Evolutionary conservation across 2,797 vertebrate genomes (phyloP), one percentile per base, ranked within the genome.

Genomic region (Gephyroberyx darwinii): DNA sequence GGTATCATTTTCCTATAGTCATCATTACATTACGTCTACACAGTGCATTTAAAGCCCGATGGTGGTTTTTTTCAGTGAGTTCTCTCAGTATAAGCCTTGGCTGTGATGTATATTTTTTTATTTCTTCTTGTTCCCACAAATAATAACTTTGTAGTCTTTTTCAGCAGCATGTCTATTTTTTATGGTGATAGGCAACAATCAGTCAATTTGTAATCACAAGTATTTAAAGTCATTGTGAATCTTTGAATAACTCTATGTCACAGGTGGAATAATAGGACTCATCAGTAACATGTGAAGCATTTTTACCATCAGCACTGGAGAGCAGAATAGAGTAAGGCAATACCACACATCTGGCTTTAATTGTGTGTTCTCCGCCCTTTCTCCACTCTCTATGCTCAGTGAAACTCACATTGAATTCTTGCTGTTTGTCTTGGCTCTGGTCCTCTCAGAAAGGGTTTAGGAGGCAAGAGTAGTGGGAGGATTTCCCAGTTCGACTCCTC

Each of bases 331-430:
- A 86, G 84, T 70, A 77, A 84, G 77, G 63, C 69, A 80, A 66
- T 54, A 71, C 60, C 62, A 64, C 80, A 90, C 93, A 93, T 93
- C 92, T 94, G 92, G 90, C 20, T 93, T 92, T 86, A 54, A 93
- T 93, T 85, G 69, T 47, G 76, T 57, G 45, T 59, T 77, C 83
- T 78, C 75, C 60, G n/a, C 64, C 75, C 74, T 81, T 76, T 60
- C 66, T 61, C 70, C 37, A 69, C 54, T 47, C 62, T 41, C 48
- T 75, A 59, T 35, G 1, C 3, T 77, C 76, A 39, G 61, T 78
- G 68, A 75, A 83, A 60, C 77, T 77, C 74, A 41, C 63, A 64
- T 77, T 73, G 74, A 71, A 89, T 84, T 80, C 77, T 76, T 86
- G 75, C 80, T 87, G 80, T 86, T 87, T 80, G 79, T 84, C 82